These are phyloP conservation scores for Pithecia hirsuta DNA, from an alignment of 2,797 vertebrate species.

Conservation along the genomic window DNA sequence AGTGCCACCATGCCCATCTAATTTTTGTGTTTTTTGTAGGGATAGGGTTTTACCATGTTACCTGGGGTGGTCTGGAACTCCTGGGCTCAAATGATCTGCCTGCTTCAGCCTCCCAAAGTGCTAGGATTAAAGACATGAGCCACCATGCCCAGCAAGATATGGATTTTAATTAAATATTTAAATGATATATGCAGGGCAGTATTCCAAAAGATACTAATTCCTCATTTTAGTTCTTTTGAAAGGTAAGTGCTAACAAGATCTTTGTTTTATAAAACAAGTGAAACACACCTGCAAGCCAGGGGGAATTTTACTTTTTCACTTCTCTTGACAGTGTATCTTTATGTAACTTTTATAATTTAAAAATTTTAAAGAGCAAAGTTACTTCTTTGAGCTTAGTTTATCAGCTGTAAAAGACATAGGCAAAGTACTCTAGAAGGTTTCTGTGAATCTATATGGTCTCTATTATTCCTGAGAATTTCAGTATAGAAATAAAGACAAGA, in stretches of 20 bases:
- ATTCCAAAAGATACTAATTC: background rate
- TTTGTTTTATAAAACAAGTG: constrained; percentile 18
- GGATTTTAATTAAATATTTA: constrained; percentile 41
- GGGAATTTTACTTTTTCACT: background rate
- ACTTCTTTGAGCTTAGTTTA: constrained; percentile 12
- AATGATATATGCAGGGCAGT: background rate
- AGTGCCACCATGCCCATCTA: background rate
- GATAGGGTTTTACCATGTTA: background rate
- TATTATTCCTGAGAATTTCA: background rate
- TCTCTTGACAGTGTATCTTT: background rate
- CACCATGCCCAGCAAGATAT: background rate
- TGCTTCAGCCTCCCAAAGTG: background rate
- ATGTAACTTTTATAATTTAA: constrained; percentile 26
- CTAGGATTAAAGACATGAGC: background rate
- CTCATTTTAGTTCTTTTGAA: constrained; percentile 40
- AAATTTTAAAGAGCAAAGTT: constrained; percentile 43
- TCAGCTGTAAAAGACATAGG: background rate
- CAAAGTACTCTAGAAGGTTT: background rate
- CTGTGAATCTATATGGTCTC: background rate
- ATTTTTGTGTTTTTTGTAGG: background rate
- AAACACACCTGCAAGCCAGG: background rate
- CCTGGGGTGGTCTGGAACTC: background rate
- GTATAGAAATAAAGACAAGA: constrained; percentile 12
- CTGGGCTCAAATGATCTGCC: background rate
- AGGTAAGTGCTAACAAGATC: background rate